phyloP scores from a whole-genome alignment of 2,113 vertebrate species.

The Rhynchomys soricoides region DNA sequence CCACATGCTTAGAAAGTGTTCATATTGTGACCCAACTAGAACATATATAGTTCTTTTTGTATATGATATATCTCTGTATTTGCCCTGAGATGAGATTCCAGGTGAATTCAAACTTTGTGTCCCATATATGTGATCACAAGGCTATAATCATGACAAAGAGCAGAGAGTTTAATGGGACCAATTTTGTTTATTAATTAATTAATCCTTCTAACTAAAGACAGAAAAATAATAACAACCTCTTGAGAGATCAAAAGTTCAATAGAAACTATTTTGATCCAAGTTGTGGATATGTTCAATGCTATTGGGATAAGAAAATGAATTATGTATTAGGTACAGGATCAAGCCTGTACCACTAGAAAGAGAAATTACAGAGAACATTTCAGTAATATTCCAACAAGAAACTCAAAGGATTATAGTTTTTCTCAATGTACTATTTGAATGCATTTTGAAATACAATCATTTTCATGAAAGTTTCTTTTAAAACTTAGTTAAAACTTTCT shows the following conservation, averaged over 20 bases:
- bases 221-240: not conserved
- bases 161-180: not conserved
- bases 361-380: not conserved
- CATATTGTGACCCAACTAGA: not conserved
- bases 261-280: not conserved
- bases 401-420: no score
- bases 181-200: conserved; percentile 16
- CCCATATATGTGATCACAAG: not conserved
- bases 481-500: no score
- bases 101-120: not conserved
- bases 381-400: no score
- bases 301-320: not conserved
- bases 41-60: accelerated
- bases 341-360: not conserved
- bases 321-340: not conserved
- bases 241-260: not conserved
- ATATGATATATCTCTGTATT: not conserved
- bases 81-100: not conserved
- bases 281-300: not conserved
- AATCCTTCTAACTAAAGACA: not conserved
- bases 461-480: no score
- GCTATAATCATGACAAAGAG: not conserved
- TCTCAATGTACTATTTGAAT: no score
- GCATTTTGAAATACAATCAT: no score
- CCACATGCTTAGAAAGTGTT: no score